phyloP scores from a whole-genome alignment of 2,113 vertebrate species.

The Athene cunicularia region DNA sequence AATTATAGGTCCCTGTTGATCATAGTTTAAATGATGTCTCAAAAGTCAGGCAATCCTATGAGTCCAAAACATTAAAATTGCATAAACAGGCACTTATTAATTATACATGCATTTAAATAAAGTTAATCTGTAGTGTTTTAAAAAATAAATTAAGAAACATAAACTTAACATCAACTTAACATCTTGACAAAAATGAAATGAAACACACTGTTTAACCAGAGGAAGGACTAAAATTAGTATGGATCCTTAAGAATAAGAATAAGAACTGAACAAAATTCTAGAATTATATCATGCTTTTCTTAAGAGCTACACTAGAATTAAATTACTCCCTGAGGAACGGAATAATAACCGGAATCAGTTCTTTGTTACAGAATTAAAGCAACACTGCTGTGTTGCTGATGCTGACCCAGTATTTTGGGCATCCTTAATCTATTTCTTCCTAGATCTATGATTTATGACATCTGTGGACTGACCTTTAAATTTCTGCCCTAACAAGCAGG shows the following conservation, averaged over 20 bases:
- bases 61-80: background rate
- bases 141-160: slow-evolving; percentile 13
- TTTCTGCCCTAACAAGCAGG: slow-evolving; percentile 50
- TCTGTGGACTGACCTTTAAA: slow-evolving; percentile 52
- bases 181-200: background rate
- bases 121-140: background rate
- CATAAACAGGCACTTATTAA: background rate
- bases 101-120: slow-evolving; percentile 19
- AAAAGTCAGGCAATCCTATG: background rate
- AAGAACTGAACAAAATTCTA: background rate
- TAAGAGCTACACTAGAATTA: background rate
- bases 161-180: background rate
- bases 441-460: slow-evolving; percentile 51
- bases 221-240: background rate
- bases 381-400: background rate
- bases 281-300: background rate
- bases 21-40: background rate
- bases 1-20: background rate
- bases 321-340: slow-evolving; percentile 9
- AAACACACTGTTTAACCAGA: background rate
- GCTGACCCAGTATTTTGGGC: slow-evolving; percentile 27
- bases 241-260: background rate
- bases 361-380: slow-evolving; percentile 30
- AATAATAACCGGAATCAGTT: slow-evolving; percentile 29
- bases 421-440: slow-evolving; percentile 42